Evolutionary conservation across 2,888 invertebrate species (phyloP).

Genomic region (Ichneumoninae sp.): DNA sequence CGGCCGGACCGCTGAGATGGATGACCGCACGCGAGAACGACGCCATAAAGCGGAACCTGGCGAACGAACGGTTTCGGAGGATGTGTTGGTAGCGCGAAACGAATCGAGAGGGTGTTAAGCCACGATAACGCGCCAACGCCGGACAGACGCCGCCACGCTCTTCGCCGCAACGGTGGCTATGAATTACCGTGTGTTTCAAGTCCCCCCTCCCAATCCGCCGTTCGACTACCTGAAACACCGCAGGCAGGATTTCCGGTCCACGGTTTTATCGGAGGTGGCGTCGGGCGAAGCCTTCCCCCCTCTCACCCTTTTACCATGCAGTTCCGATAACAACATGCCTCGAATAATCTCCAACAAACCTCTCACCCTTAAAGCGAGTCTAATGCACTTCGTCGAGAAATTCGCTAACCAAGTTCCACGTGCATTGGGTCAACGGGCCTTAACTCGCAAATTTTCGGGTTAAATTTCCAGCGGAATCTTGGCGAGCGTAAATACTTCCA

Average conservation of each 20-base stretch:
- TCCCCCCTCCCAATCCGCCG: slow-evolving; percentile 20
- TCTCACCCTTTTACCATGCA: slow-evolving; percentile 27
- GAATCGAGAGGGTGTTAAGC: slow-evolving; percentile 65
- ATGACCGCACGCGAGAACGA: slow-evolving; percentile 48
- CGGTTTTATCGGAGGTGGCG: slow-evolving; percentile 73
- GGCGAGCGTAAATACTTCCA: neutral
- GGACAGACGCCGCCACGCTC: slow-evolving; percentile 61
- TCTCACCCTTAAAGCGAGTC: neutral
- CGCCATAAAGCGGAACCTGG: slow-evolving; percentile 28
- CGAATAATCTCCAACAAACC: slow-evolving; percentile 67
- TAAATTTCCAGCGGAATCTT: slow-evolving; percentile 28
- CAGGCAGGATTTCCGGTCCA: slow-evolving; percentile 73
- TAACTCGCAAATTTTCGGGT: slow-evolving; percentile 41
- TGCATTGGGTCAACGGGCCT: slow-evolving; percentile 17
- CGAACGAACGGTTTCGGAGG: slow-evolving; percentile 24
- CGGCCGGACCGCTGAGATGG: slow-evolving; percentile 46
- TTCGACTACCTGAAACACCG: slow-evolving; percentile 54
- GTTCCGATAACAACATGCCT: slow-evolving; percentile 72
- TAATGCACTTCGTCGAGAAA: slow-evolving; percentile 42
- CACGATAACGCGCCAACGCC: slow-evolving; percentile 68
- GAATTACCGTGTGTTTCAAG: slow-evolving; percentile 72
- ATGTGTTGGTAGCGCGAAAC: slow-evolving; percentile 38
- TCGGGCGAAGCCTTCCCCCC: slow-evolving; percentile 48
- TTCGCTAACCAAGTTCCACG: slow-evolving; percentile 43
- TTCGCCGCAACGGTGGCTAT: slow-evolving; percentile 69